Evolutionary conservation across 2,113 vertebrate species (phyloP), one percentile per base, ranked within the genome.

Genomic region (Lycaon pictus): DNA sequence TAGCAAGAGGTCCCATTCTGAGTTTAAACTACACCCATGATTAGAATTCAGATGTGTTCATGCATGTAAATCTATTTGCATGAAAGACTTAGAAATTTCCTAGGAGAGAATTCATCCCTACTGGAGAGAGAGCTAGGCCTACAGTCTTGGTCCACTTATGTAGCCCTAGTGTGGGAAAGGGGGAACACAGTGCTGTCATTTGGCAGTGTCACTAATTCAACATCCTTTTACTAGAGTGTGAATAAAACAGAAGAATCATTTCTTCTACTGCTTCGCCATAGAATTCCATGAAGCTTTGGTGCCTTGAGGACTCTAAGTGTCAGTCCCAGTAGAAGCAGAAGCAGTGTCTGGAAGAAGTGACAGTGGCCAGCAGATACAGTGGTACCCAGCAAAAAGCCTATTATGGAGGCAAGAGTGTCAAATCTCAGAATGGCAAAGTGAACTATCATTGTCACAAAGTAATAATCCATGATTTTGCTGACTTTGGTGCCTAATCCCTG

Each of bases 171-270:
- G 48, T 94, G 27, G 67, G 72, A 88, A 11, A 93, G 32, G 43
- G 22, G 77, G 60, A 51, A 86, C 43, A 86, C 20, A 69, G 25
- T 74, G 55, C 90, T 90, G 27, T 63, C 69, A 62, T 63, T 93
- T 58, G 22, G n/a, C 67, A 53, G 23, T 93, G 53, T 90, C 29
- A 23, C 12, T 93, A 90, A 86, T 62, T 77, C 79, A 56, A 35
- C 8, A 82, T 55, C n/a, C 20, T 12, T 95, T 86, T 80, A 58
- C 85, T 13, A 43, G 51, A 51, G 5, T 93, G 27, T 67, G 74
- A 93, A 93, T 83, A 60, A 69, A 86, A 89, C 79, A 20, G 48
- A 43, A 90, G 55, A 90, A 65, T 32, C 53, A 87, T 62, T 90
- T 16, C 11, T 12, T 94, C 51, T 48, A 71, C 19, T 48, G 63